Base-by-base conservation (phyloP, 2,797 vertebrate species). In the Scleropages formosus region DNA sequence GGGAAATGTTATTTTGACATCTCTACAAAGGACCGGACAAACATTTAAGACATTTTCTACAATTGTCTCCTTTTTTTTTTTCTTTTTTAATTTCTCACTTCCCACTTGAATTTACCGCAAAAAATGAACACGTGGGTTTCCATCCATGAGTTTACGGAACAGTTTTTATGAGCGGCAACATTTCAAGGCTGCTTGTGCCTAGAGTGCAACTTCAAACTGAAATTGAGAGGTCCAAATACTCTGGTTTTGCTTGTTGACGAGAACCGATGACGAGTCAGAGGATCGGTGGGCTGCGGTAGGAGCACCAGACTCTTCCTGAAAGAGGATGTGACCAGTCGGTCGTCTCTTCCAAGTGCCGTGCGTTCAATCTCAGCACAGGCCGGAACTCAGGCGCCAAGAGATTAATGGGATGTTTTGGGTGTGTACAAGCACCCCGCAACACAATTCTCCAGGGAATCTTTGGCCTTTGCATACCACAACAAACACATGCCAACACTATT, bases 381-480 rank as follows among this genome's bases (percentile, higher is more conserved):
- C 24, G 47, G 15, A 24, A 71, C 49, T 71, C 12, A 18, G 18
- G 12, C 70, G 56, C 49, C 27, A 24, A 56, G 6, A 8, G 15
- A 58, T 24, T 71, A 58, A 12, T 9, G 58, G 20, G 68, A 24
- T 51, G 58, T 18, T 10, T 9, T 0, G 18, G 15, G 49, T 39
- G 49, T 39, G 46, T 27, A 68, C 44, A 15, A 22, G 20, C n/a
- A 22, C 66, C 46, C 46, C 46, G 9, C 51, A 51, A 69, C 47
- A 6, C 66, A 69, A 51, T 2, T 47, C 24, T 24, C 20, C 66
- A 20, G 10, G 69, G 20, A 56, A 11, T 71, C 68, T 71, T 71
- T 58, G 68, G 68, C 51, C 51, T 53, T 51, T 69, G 66, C 66
- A 69, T 39, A 56, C 24, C 27, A 56, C 68, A 53, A 58, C 15